phyloP scores from a whole-genome alignment of 2,888 invertebrate species.

The Belgica antarctica region DNA sequence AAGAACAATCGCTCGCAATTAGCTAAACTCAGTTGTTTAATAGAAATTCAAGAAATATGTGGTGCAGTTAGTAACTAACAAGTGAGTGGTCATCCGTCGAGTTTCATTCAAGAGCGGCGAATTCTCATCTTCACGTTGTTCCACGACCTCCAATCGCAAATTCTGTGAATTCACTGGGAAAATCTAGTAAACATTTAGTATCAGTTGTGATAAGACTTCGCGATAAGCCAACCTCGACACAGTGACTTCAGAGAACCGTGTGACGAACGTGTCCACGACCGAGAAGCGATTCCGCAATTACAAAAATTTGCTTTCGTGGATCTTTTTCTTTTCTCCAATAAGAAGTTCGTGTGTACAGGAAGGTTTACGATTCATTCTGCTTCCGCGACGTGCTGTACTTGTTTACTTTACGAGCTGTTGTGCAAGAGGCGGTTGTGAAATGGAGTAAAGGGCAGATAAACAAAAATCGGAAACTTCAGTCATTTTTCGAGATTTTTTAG shows the following conservation, averaged over 20 bases:
- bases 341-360: conserved; percentile 27
- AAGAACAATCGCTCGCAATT: too few species aligned
- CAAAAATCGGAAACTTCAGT: not conserved
- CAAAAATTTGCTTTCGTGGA: conserved; percentile 42
- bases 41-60: conserved; percentile 39
- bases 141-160: not conserved
- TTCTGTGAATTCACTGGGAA: not conserved
- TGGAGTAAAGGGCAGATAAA: not conserved
- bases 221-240: not conserved
- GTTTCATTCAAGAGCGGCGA: conserved; percentile 35
- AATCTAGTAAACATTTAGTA: not conserved
- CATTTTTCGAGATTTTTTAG: too few species aligned
- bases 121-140: not conserved
- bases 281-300: not conserved
- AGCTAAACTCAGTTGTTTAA: conserved; percentile 29
- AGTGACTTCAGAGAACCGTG: not conserved
- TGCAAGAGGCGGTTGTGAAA: too few species aligned
- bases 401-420: too few species aligned
- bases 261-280: not conserved
- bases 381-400: not conserved
- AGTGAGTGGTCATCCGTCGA: conserved; percentile 20
- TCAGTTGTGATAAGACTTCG: not conserved
- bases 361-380: conserved; percentile 9
- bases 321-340: conserved; percentile 36
- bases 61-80: conserved; percentile 40